phyloP scores from a whole-genome alignment of 2,113 vertebrate species.

The Gallinago paraguaiae region DNA sequence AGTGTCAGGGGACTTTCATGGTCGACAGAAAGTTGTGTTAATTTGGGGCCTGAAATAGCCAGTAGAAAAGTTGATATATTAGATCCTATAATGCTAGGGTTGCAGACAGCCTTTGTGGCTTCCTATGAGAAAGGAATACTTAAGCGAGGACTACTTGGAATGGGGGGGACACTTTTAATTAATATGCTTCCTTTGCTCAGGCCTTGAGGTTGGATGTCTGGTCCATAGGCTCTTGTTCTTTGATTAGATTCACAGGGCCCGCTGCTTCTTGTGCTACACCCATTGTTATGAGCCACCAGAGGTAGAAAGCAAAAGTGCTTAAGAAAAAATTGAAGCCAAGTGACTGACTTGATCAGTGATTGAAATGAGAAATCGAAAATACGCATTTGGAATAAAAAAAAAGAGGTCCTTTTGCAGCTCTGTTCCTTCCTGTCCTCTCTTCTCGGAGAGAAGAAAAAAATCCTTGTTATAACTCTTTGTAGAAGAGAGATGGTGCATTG shows the following conservation, averaged over 20 bases:
- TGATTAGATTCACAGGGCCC: neutral
- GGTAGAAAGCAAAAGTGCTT: neutral
- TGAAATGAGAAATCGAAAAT: conserved; percentile 21
- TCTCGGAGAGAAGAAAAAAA: neutral
- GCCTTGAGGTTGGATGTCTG: neutral
- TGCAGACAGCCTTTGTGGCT: neutral
- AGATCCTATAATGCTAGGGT: neutral
- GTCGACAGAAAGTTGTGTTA: neutral
- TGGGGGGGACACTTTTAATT: neutral
- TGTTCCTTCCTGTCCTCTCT: neutral
- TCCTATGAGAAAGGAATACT: neutral
- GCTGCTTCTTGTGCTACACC: neutral
- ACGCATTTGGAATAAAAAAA: neutral
- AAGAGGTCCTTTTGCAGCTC: neutral
- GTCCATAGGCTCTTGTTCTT: neutral
- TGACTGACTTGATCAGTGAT: neutral
- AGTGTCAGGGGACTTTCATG: neutral
- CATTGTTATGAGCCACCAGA: neutral
- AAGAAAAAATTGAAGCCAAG: neutral
- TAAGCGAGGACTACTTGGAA: neutral
- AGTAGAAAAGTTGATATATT: neutral
- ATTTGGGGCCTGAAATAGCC: neutral
- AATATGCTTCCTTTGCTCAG: neutral
- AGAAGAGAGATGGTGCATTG: neutral
- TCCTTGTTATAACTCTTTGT: neutral